Percentiles rank a stretch among this genome's conserved stretches.
Evolutionary conservation across 2,888 invertebrate species (phyloP).

Genomic region (Tachina grossa): DNA sequence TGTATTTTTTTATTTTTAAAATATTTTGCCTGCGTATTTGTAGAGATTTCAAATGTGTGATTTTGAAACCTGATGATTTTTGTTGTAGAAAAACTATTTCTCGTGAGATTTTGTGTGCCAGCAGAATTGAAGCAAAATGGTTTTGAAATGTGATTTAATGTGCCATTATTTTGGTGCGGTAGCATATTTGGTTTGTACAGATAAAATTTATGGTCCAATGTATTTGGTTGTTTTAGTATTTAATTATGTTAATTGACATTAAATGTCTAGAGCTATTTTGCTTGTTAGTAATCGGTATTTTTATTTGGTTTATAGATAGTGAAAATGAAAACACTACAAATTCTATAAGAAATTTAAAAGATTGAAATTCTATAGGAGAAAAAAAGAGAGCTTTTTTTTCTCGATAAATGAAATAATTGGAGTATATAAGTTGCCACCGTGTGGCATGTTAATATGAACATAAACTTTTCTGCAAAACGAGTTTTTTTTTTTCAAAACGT

Average conservation of each 20-base stretch:
- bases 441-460: no score
- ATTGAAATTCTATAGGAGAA: no score
- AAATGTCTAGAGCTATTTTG: constrained; percentile 41
- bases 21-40: constrained; percentile 28
- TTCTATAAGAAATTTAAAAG: no score
- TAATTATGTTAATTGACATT: constrained; percentile 64
- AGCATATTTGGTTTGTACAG: not conserved
- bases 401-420: no score
- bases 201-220: constrained; percentile 58
- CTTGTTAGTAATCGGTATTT: not conserved
- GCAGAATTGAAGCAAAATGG: constrained; percentile 20
- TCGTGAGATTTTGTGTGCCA: constrained; percentile 42
- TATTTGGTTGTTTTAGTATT: constrained; percentile 33
- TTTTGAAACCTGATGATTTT: constrained; percentile 73
- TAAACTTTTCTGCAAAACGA: no score
- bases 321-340: no score
- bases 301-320: no score
- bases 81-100: constrained; percentile 21
- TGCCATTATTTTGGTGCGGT: constrained; percentile 15
- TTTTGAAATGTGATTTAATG: constrained; percentile 45
- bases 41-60: constrained; percentile 10
- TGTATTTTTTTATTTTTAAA: constrained; percentile 12
- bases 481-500: no score
- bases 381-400: no score
- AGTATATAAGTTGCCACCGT: no score